phyloP scores from a whole-genome alignment of 2,797 vertebrate genomes.

The Tapirus indicus region DNA sequence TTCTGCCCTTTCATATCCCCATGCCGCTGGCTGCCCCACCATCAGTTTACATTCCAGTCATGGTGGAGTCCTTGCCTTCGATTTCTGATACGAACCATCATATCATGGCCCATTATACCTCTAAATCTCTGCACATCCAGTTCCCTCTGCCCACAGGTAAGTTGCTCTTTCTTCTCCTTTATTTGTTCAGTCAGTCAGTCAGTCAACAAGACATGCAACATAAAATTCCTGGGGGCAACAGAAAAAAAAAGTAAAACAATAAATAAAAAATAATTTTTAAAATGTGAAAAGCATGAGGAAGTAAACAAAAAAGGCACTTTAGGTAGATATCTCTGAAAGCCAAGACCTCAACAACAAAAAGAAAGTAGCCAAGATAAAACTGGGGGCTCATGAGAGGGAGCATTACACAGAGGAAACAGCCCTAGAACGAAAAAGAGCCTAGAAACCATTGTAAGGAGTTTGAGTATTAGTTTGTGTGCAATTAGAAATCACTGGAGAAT shows the following conservation, averaged over 20 bases:
- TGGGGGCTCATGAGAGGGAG: neutral
- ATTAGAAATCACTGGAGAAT: neutral
- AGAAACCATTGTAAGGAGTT: neutral
- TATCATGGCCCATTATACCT: neutral
- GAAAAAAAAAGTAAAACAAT: neutral
- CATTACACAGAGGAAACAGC: neutral
- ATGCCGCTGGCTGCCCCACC: accelerated
- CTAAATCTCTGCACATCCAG: neutral
- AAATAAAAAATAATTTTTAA: neutral
- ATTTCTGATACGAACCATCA: neutral
- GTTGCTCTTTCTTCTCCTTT: neutral
- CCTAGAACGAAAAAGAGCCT: neutral
- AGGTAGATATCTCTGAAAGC: neutral
- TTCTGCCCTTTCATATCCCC: neutral
- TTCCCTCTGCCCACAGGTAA: neutral
- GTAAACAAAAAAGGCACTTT: neutral
- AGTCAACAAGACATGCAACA: neutral
- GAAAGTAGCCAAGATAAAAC: neutral
- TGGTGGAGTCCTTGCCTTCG: neutral
- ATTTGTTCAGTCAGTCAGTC: neutral
- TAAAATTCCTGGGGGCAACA: neutral
- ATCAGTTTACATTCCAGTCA: neutral
- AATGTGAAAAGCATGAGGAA: neutral
- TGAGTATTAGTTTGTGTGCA: neutral
- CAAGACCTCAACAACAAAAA: neutral